These are phyloP conservation scores for Todus mexicanus DNA, from an alignment of 2,797 vertebrate genomes.

Conservation along the genomic window DNA sequence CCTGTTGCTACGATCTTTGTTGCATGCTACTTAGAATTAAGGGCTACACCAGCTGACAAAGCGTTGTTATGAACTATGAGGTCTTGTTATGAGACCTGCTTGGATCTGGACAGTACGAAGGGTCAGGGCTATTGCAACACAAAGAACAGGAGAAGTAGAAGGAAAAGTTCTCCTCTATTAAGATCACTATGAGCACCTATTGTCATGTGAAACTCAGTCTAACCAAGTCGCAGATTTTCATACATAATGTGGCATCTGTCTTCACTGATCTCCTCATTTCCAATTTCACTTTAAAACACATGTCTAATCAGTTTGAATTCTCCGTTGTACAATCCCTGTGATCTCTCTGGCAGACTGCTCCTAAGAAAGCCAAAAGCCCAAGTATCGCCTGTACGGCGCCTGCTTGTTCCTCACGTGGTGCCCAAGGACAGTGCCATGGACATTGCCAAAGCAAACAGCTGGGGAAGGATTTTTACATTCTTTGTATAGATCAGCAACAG, in stretches of 20 bases:
- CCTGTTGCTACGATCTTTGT: background rate
- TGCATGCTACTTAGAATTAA: background rate
- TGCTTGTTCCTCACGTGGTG: rapidly evolving
- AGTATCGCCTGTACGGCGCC: background rate
- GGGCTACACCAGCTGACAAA: background rate
- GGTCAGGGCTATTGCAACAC: background rate
- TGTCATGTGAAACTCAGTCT: background rate
- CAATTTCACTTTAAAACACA: conserved; percentile 35
- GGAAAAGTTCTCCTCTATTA: background rate
- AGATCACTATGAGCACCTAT: background rate
- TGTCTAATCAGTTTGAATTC: conserved; percentile 31
- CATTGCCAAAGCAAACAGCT: background rate
- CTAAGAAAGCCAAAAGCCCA: background rate
- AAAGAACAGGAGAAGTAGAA: background rate
- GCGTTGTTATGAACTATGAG: background rate
- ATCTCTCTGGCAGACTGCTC: background rate
- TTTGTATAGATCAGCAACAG: background rate
- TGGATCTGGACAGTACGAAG: background rate
- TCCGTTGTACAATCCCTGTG: background rate
- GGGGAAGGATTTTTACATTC: background rate
- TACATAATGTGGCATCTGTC: conserved; percentile 14
- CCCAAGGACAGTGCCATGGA: background rate
- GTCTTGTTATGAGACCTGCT: background rate
- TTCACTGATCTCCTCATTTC: conserved; percentile 27
- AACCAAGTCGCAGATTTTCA: conserved; percentile 23